Percentiles rank a stretch among this genome's conserved stretches.
Evolutionary conservation across 2,113 vertebrate genomes (phyloP).

Genomic region (Microtus montanus): DNA sequence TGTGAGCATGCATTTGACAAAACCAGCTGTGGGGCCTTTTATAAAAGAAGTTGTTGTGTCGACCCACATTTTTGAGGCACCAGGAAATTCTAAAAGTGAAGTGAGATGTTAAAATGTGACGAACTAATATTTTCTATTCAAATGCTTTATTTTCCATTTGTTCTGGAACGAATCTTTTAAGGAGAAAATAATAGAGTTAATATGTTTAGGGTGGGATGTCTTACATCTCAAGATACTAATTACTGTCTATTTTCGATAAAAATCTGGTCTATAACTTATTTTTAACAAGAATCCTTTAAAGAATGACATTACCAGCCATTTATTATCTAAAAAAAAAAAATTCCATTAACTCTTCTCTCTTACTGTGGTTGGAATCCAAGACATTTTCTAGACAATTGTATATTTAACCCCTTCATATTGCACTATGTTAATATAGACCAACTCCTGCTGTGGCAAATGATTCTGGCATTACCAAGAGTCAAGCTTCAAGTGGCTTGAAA

Average conservation of each 20-base stretch:
- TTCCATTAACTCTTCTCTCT: background rate
- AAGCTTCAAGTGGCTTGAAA: background rate
- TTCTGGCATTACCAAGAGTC: background rate
- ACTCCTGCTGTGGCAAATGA: slow-evolving; percentile 21
- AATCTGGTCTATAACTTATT: background rate
- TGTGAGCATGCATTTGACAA: background rate
- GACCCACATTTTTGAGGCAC: background rate
- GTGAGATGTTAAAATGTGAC: background rate
- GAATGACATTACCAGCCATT: background rate
- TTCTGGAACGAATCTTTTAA: background rate
- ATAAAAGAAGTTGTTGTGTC: background rate
- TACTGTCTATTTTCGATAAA: slow-evolving; percentile 36
- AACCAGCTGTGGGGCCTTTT: background rate
- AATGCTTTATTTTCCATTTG: slow-evolving; percentile 6
- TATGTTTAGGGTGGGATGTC: background rate
- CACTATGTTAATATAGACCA: background rate
- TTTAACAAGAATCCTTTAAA: slow-evolving; percentile 1
- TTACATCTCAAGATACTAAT: background rate
- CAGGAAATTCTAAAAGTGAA: background rate
- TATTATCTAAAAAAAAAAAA: slow-evolving; percentile 21
- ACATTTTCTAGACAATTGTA: background rate
- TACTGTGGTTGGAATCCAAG: background rate
- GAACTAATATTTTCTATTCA: background rate
- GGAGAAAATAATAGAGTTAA: background rate
- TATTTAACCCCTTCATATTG: background rate